Evolutionary conservation across 2,888 invertebrate genomes (phyloP), one percentile per base, ranked within the genome.

Genomic region (Tachina fera): DNA sequence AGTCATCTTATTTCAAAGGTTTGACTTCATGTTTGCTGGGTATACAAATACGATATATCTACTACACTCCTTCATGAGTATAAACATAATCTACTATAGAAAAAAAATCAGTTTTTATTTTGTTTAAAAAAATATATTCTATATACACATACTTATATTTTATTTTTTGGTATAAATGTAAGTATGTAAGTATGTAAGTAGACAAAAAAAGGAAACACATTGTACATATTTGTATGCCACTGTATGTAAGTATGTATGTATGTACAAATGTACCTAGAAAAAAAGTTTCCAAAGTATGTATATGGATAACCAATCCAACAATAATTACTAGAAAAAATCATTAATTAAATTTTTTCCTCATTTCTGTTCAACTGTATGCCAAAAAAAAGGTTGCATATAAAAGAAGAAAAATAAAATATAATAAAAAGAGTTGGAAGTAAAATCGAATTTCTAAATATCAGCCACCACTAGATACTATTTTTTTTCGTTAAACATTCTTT

Each of bases 311-410:
- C 83, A 86, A 86, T 86, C 70, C 43, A 83, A 71, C 70, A 79
- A 80, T 86, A 86, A 85, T 85, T 86, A 83, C 79, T 72, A 68
- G 71, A 82, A 80, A 85, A 85, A 74, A 67, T 60, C 83, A 86
- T 86, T 86, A 86, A 86, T 86, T 86, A 83, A 71, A 78, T 74
- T 65, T 68, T 78, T 72, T 74, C 58, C 45, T 47, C 10, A 47
- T 60, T 19, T 11, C 11, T 39, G 16, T 68, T 61, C 9, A 53
- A 61, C 45, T 61, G 14, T 39, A 39, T 53, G 31, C n/a, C 31
- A 51, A 43, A 61, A 43, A 61, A 68, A 65, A 58, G 31, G 19
- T 39, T 63, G n/a, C 10, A 43, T 51, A 53, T 19, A 47, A 43
- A 60, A 16, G 13, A 53, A 63, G 6, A 60, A 13, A 41, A 16